Percentiles rank a stretch among this genome's conserved stretches.
These are phyloP conservation scores for Agrochola lychnidis DNA, from an alignment of 2,888 invertebrate species.

Conservation along the genomic window DNA sequence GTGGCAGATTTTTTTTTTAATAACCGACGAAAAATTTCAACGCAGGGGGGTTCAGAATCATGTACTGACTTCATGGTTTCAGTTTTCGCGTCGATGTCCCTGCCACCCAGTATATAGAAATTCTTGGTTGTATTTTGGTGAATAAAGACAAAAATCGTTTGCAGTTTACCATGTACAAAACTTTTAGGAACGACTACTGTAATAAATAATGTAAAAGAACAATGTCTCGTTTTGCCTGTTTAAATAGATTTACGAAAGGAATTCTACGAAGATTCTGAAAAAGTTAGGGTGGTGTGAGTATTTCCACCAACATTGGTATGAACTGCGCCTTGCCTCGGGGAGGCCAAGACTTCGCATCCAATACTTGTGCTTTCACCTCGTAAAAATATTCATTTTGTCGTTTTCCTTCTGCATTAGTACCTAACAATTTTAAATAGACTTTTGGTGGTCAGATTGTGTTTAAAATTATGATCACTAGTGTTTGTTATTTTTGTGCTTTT, in stretches of 20 bases:
- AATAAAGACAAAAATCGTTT: not conserved
- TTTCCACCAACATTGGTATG: slow-evolving; percentile 83
- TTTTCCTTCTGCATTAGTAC: slow-evolving; percentile 69
- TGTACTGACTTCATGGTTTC: no score
- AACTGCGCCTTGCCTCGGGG: slow-evolving; percentile 74
- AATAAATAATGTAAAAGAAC: slow-evolving; percentile 52
- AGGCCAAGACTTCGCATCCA: slow-evolving; percentile 72
- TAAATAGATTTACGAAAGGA: slow-evolving; percentile 74
- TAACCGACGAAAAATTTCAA: no score
- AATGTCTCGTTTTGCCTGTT: slow-evolving; percentile 60
- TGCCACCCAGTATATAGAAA: no score
- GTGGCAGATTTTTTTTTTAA: no score
- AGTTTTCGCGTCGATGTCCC: no score
- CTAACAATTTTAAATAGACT: slow-evolving; percentile 36
- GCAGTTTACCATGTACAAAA: slow-evolving; percentile 9
- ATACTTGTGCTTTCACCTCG: slow-evolving; percentile 80
- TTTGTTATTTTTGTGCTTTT: not conserved
- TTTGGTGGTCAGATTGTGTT: slow-evolving; percentile 28
- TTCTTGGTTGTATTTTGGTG: not conserved
- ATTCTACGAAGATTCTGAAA: slow-evolving; percentile 74
- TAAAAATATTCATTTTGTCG: slow-evolving; percentile 85
- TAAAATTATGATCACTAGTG: not conserved
- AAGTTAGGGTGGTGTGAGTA: slow-evolving; percentile 79
- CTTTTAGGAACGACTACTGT: slow-evolving; percentile 20
- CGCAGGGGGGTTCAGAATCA: no score